These are phyloP conservation scores for Lutjanus campechanus DNA, from an alignment of 2,797 vertebrate genomes.

Conservation along the genomic window DNA sequence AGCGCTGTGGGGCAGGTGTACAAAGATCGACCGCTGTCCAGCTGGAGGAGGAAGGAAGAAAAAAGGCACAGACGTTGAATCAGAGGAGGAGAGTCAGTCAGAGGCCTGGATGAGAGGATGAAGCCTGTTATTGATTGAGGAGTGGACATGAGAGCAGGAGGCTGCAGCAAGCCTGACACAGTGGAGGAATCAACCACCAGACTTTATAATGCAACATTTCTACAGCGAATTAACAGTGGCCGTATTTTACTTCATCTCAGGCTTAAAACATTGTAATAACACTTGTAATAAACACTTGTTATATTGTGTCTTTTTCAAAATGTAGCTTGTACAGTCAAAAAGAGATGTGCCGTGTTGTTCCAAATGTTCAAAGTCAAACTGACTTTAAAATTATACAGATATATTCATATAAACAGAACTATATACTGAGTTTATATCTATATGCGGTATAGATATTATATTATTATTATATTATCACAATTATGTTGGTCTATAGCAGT, in stretches of 20 bases:
- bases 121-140: slow-evolving; percentile 26
- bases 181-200: background rate
- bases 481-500: too few species aligned
- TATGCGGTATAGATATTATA: too few species aligned
- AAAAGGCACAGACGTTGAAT: slow-evolving; percentile 28
- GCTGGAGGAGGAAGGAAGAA: background rate
- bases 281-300: background rate
- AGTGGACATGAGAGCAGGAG: slow-evolving; percentile 17
- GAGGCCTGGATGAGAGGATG: slow-evolving; percentile 50
- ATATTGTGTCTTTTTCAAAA: background rate
- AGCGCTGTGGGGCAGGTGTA: too few species aligned
- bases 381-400: too few species aligned
- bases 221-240: background rate
- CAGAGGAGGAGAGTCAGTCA: slow-evolving; percentile 9
- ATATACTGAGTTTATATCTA: too few species aligned
- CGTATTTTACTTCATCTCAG: too few species aligned
- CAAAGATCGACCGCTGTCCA: slow-evolving; percentile 22
- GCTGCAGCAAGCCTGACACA: slow-evolving; percentile 25
- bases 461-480: too few species aligned
- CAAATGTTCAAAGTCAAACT: background rate
- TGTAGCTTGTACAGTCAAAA: background rate
- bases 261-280: too few species aligned
- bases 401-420: too few species aligned
- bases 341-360: background rate
- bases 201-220: background rate